Base-by-base conservation (phyloP, 2,797 vertebrate species). In the Sebastes itinus region DNA sequence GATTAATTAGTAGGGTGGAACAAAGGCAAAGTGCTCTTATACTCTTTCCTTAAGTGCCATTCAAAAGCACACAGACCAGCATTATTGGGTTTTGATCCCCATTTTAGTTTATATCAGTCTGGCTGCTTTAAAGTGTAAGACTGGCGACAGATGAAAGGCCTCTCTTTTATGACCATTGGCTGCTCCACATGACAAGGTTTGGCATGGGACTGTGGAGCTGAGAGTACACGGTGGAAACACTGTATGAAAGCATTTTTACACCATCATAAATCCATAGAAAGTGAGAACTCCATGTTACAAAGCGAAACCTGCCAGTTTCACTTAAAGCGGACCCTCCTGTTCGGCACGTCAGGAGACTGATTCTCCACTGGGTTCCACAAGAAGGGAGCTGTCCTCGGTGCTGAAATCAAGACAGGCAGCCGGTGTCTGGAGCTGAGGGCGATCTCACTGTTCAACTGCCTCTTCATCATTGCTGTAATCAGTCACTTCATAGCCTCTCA, bases 371-470 rank as follows among this genome's bases (percentile, higher is more conserved):
- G 66, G 46, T 76, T 86, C 72, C 61, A 82, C 70, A 27, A 87
- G 77, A 75, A 78, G 68, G 75, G 90, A 91, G 88, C 93, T 93
- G 87, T 92, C 92, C 88, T 77, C 38, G 8, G 88, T 90, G 86
- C 91, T 94, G 91, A 93, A 94, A 86, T 83, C 66, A 79, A 78
- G 82, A 88, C 69, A 25, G 77, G 75, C 79, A 77, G 87, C 62
- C 46, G 20, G 23, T 76, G 71, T 83, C 74, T 56, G 12, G 49
- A 84, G 71, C 67, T 6, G 9, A 55, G 77, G 81, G 77, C n/a
- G 72, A 46, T 72, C 65, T 69, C 42, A 2, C 61, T 75, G 58
- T 67, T 82, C 56, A 69, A 23, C 38, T 74, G 46, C 25, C 30
- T 78, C 77, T 83, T 86, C 78, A 63, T 82, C 72, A 61, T 52